Evolutionary conservation across 1,140 invertebrate genomes (phyloP).

Genomic region (Drosophila yakuba): DNA sequence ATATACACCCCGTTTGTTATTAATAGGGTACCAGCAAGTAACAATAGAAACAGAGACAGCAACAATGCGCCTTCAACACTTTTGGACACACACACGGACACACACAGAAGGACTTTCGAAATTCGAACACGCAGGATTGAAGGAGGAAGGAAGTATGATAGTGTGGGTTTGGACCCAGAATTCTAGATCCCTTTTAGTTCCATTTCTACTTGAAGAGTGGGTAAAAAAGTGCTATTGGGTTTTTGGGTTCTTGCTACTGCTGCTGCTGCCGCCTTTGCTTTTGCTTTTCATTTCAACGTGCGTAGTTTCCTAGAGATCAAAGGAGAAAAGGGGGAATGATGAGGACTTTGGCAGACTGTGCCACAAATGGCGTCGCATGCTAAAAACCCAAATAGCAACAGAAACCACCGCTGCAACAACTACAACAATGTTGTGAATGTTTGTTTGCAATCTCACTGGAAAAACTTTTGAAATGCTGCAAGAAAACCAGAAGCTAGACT

Average conservation of each 20-base stretch:
- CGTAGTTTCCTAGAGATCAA: conserved; percentile 4
- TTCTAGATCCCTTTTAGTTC: conserved; percentile 44
- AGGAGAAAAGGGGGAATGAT: not conserved
- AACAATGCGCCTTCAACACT: conserved; percentile 41
- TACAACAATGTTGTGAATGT: conserved; percentile 46
- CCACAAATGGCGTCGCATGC: conserved; percentile 49
- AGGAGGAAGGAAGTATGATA: not conserved
- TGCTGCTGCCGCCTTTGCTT: not conserved
- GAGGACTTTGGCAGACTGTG: conserved; percentile 13
- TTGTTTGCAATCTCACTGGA: conserved; percentile 60
- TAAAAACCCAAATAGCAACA: conserved; percentile 48
- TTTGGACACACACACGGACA: conserved; percentile 6
- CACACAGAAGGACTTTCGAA: conserved; percentile 18
- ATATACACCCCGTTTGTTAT: not conserved
- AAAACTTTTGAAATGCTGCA: conserved; percentile 55
- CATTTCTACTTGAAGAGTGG: conserved; percentile 23
- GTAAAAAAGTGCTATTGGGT: conserved; percentile 69
- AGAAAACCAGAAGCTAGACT: conserved; percentile 11
- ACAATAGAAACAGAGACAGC: conserved; percentile 36
- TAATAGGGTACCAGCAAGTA: conserved; percentile 23
- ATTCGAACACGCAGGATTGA: conserved; percentile 17
- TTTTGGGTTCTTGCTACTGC: conserved; percentile 34
- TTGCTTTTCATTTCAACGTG: conserved; percentile 42
- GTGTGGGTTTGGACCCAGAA: conserved; percentile 19
- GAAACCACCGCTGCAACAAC: conserved; percentile 15